phyloP scores from a whole-genome alignment of 1,140 invertebrate genomes.

The Teleopsis dalmanni region DNA sequence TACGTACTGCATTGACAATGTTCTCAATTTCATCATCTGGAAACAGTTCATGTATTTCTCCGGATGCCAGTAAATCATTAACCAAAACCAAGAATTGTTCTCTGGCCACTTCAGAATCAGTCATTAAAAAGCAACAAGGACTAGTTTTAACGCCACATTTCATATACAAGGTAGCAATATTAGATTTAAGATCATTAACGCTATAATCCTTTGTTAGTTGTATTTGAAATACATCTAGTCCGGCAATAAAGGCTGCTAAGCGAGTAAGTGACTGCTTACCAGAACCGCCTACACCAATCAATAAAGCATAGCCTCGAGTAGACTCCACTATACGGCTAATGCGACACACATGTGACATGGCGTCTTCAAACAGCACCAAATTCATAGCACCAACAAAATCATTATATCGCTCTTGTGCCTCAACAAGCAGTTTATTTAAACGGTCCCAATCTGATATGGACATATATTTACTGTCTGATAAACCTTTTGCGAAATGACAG shows the following conservation, averaged over 20 bases:
- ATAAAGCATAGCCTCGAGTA: constrained; percentile 81
- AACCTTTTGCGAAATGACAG: constrained; percentile 84
- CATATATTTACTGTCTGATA: constrained; percentile 88
- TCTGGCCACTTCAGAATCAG: constrained; percentile 85
- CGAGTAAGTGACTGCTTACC: constrained; percentile 88
- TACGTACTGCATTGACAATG: constrained; percentile 69
- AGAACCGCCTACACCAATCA: constrained; percentile 90
- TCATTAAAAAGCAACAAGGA: constrained; percentile 85
- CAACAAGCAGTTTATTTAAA: constrained; percentile 68
- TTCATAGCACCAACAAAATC: constrained; percentile 84
- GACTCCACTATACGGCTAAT: constrained; percentile 90
- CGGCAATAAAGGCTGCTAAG: constrained; percentile 80
- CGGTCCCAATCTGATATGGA: constrained; percentile 63
- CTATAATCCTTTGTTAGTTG: constrained; percentile 83
- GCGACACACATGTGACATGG: constrained; percentile 83
- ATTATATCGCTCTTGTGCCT: constrained; percentile 80
- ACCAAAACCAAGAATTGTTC: constrained; percentile 88
- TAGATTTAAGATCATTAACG: constrained; percentile 72
- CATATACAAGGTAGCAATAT: constrained; percentile 74
- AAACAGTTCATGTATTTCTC: constrained; percentile 87
- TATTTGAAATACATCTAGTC: constrained; percentile 85
- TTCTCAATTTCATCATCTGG: constrained; percentile 87
- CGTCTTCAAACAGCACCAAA: constrained; percentile 91
- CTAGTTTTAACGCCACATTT: constrained; percentile 84
- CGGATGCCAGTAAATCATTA: constrained; percentile 88